Percentiles rank a stretch among this genome's conserved stretches.
phyloP scores from a whole-genome alignment of 2,797 vertebrate species.

The Lacerta viridis region DNA sequence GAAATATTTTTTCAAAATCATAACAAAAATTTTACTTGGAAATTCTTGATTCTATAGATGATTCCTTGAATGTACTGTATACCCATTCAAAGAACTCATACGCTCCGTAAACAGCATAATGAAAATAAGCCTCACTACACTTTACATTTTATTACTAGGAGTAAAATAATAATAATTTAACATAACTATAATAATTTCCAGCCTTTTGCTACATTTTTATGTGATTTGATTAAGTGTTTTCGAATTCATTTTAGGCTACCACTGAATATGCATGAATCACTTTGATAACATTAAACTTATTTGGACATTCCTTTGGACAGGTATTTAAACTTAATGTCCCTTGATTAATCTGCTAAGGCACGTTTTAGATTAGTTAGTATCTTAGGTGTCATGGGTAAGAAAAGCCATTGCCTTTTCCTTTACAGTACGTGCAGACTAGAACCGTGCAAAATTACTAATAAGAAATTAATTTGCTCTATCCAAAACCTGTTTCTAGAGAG shows the following conservation, averaged over 20 bases:
- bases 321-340: slow-evolving; percentile 64
- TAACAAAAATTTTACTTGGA: neutral
- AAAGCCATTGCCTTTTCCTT: slow-evolving; percentile 45
- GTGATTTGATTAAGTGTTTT: slow-evolving; percentile 38
- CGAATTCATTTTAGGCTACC: slow-evolving; percentile 49
- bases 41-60: neutral
- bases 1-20: neutral
- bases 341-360: slow-evolving; percentile 63
- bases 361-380: slow-evolving; percentile 6
- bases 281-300: slow-evolving; percentile 60
- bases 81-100: neutral
- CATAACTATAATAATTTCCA: slow-evolving; percentile 20
- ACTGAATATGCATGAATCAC: slow-evolving; percentile 53
- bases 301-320: slow-evolving; percentile 44
- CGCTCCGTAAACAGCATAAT: neutral
- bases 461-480: slow-evolving; percentile 47
- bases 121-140: neutral
- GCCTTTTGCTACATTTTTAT: slow-evolving; percentile 31
- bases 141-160: slow-evolving; percentile 29
- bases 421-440: slow-evolving; percentile 50
- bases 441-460: slow-evolving; percentile 58
- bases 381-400: slow-evolving; percentile 39
- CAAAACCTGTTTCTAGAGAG: slow-evolving; percentile 15
- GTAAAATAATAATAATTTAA: slow-evolving; percentile 13
- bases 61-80: neutral